These are phyloP conservation scores for Athrips mouffetella DNA, from an alignment of 2,888 invertebrate species.

Conservation along the genomic window DNA sequence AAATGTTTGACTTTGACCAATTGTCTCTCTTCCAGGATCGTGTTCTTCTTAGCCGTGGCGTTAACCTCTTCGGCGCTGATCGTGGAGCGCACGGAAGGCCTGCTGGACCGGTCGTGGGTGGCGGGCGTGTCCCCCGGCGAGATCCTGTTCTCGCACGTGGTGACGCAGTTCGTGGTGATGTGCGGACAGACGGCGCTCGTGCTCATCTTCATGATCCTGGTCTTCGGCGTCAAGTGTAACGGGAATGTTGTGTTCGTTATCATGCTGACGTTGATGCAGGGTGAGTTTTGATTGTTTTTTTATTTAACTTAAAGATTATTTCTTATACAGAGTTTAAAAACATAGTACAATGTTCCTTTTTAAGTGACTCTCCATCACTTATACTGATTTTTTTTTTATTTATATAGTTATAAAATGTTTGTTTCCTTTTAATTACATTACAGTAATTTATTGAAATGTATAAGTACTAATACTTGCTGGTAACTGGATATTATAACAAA, in stretches of 20 bases:
- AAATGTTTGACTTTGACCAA: neutral
- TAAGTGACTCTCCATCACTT: too few species aligned
- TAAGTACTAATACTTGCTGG: too few species aligned
- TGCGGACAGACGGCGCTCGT: conserved; percentile 95
- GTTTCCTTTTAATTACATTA: too few species aligned
- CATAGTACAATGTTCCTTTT: too few species aligned
- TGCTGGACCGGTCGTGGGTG: conserved; percentile 95
- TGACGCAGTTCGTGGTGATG: conserved; percentile 97
- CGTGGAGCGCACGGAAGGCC: conserved; percentile 93
- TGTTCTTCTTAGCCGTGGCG: conserved; percentile 97
- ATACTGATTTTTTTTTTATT: too few species aligned
- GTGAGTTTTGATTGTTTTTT: conserved; percentile 38
- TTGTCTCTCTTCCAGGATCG: conserved; percentile 81
- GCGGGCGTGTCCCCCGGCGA: conserved; percentile 95
- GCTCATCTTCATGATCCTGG: conserved; percentile 93
- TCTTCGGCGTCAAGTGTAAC: conserved; percentile 93
- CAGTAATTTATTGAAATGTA: too few species aligned
- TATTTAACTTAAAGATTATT: neutral
- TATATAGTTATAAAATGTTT: too few species aligned
- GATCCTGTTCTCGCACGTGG: conserved; percentile 94
- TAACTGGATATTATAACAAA: too few species aligned
- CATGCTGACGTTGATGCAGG: conserved; percentile 91
- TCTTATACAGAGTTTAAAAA: neutral
- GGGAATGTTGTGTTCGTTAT: conserved; percentile 92
- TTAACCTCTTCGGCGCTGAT: conserved; percentile 94